A percentile compares a stretch with the other conserved stretches of the same genome.
These are phyloP conservation scores for Lagenorhynchus albirostris DNA, from an alignment of 2,113 vertebrate species.

Conservation along the genomic window DNA sequence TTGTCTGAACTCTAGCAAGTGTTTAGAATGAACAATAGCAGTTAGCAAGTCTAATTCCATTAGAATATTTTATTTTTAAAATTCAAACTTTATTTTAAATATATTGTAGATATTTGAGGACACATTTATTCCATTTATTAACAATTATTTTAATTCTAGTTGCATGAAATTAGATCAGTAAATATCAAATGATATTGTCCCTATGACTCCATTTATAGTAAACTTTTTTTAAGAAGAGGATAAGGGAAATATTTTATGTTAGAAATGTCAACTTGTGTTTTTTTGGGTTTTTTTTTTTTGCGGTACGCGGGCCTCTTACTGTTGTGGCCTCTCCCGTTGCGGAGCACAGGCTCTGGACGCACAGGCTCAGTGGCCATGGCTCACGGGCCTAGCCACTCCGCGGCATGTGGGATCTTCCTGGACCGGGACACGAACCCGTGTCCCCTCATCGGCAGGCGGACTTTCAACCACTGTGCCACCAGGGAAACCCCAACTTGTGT, in stretches of 20 bases:
- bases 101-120: background rate
- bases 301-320: no score
- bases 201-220: background rate
- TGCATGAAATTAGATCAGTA: background rate
- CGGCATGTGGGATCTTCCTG: no score
- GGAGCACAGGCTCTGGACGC: no score
- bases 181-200: slow-evolving; percentile 2
- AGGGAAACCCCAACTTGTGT: no score
- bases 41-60: background rate
- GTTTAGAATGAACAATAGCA: slow-evolving; percentile 3
- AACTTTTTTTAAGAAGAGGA: background rate
- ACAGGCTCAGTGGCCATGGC: no score
- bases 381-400: no score
- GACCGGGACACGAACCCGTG: no score
- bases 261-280: background rate
- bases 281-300: no score
- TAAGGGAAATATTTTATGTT: slow-evolving; percentile 4
- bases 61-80: slow-evolving; percentile 18
- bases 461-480: no score
- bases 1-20: background rate
- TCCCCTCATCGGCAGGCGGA: no score
- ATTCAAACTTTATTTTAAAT: slow-evolving; percentile 13
- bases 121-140: slow-evolving; percentile 17
- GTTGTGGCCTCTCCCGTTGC: no score
- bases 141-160: slow-evolving; percentile 24